Evolutionary conservation across 2,113 vertebrate species (phyloP), one percentile per base, ranked within the genome.

Genomic region (Atlantisia rogersi): DNA sequence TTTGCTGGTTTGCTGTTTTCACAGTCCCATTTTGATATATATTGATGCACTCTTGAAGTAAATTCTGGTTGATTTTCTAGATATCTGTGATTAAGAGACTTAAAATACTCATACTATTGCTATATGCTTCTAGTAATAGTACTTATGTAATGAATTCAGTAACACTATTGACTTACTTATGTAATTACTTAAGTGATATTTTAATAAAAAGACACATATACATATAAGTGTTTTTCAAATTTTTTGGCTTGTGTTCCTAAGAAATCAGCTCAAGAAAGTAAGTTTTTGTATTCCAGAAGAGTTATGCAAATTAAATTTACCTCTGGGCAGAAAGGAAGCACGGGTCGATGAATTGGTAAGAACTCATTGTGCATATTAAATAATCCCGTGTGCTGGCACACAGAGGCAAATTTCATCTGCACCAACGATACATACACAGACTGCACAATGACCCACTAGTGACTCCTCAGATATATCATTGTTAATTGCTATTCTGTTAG

Each of bases 311-410:
- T 40, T 15, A 69, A 86, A 86, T 56, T 46, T 31, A 50, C 15
- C 6, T 56, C 74, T 60, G 55, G 52, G 15, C 14, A 69, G 21
- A 60, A 8, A 83, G 39, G 15, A 35, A 60, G 20, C 29, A 29
- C 0, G 0, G 0, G 2, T 17, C 20, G 53, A 1, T 59, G 20
- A 32, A 32, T 19, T 20, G 20, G 42, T 25, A 46, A 37, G n/a
- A 68, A 60, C 4, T 8, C 6, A 56, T 1, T 44, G 8, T 35
- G 22, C 6, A 21, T 69, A 21, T 50, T 60, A 87, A 68, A 55
- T 59, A 73, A 81, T 2, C 1, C 14, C 9, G 20, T 17, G 3
- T 40, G 13, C 28, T 71, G 29, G 1, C 31, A 79, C 4, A 28
- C 26, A 3, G 3, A 39, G 8, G 3, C 24, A 59, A 48, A 28